Evolutionary conservation across 2,113 vertebrate genomes (phyloP).

Genomic region (Maylandia zebra): DNA sequence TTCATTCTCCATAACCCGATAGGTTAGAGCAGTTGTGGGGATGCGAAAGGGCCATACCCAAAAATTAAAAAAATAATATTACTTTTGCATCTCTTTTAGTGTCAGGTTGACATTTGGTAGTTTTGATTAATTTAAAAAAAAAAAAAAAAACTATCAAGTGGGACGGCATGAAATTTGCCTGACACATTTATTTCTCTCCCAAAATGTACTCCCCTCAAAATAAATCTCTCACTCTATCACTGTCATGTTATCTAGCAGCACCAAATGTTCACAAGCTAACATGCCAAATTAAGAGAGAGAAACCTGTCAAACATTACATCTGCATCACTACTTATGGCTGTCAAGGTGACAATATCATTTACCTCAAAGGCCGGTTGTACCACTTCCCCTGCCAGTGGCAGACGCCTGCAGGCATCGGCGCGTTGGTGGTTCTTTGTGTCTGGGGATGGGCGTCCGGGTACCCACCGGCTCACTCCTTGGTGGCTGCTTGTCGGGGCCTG

Average conservation of each 20-base stretch:
- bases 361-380: background rate
- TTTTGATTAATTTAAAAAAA: background rate
- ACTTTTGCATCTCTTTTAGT: background rate
- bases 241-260: background rate
- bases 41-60: background rate
- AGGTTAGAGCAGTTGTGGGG: background rate
- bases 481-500: background rate
- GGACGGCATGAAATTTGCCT: background rate
- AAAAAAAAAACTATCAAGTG: background rate
- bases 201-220: background rate
- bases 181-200: background rate
- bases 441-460: background rate
- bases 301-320: background rate
- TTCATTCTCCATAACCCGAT: background rate
- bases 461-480: background rate
- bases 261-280: background rate
- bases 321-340: background rate
- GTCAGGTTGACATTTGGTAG: background rate
- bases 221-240: background rate
- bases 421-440: background rate
- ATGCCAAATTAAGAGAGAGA: background rate
- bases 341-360: background rate
- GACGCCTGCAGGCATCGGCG: background rate
- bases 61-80: background rate
- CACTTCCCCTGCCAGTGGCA: background rate